Evolutionary conservation across 1,140 invertebrate genomes (phyloP).

Genomic region (Adoxophyes honmai): DNA sequence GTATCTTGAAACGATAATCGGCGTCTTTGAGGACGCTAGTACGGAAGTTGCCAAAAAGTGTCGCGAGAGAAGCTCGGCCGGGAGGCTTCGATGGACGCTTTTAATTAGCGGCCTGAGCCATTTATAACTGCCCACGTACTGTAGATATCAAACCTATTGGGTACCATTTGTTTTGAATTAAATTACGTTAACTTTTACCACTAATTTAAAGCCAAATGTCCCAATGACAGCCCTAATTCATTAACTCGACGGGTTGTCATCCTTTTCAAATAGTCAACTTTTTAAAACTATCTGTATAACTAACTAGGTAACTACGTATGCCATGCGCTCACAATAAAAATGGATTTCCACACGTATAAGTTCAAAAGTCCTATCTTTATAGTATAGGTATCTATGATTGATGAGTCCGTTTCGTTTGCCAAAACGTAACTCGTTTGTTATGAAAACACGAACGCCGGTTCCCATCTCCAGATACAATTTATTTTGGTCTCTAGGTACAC

Average conservation of each 20-base stretch:
- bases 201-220: too few relatives aligned
- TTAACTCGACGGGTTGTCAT: too few relatives aligned
- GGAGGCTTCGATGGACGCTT: not conserved
- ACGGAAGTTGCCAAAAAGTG: slow-evolving; percentile 8
- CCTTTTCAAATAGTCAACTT: too few relatives aligned
- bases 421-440: not conserved
- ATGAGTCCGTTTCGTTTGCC: not conserved
- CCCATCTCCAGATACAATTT: slow-evolving; percentile 28
- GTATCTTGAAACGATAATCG: slow-evolving; percentile 9
- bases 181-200: too few relatives aligned
- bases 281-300: too few relatives aligned
- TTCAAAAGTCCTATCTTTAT: too few relatives aligned
- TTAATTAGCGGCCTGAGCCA: slow-evolving; percentile 8
- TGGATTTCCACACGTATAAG: too few relatives aligned
- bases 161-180: too few relatives aligned
- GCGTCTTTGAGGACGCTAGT: slow-evolving; percentile 1
- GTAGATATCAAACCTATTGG: not conserved
- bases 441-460: not conserved
- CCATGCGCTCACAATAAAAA: too few relatives aligned
- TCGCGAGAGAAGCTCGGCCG: not conserved
- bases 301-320: too few relatives aligned
- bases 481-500: slow-evolving; percentile 36
- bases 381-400: too few relatives aligned
- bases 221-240: too few relatives aligned
- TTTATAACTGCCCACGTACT: slow-evolving; percentile 11